Percentiles rank a stretch among this genome's conserved stretches.
phyloP scores from a whole-genome alignment of 2,113 vertebrate genomes.

The Fulmarus glacialis region DNA sequence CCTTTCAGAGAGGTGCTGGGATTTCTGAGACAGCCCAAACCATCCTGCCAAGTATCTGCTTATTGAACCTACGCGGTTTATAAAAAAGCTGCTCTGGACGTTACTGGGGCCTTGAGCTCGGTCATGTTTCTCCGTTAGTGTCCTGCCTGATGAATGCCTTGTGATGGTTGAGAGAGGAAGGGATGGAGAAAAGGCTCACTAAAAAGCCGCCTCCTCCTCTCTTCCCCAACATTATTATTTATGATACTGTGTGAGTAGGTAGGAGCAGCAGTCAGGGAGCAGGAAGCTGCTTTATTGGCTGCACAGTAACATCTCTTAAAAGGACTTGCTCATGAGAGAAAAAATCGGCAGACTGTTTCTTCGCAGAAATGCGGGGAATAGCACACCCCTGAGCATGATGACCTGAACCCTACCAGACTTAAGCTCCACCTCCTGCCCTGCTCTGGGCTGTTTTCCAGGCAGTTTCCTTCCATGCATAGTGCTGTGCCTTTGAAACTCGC shows the following conservation, averaged over 20 bases:
- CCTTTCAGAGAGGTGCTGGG: neutral
- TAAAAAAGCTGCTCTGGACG: neutral
- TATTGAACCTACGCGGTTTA: neutral
- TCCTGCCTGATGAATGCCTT: neutral
- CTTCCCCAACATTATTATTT: neutral
- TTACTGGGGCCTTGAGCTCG: neutral
- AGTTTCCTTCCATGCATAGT: neutral
- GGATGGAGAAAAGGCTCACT: neutral
- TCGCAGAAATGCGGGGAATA: fast-evolving
- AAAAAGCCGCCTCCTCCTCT: neutral
- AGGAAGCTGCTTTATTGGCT: neutral
- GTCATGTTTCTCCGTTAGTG: neutral
- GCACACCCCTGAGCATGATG: fast-evolving
- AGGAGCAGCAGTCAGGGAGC: neutral
- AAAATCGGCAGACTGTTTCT: neutral
- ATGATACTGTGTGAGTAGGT: neutral
- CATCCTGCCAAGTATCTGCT: neutral
- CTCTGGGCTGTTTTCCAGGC: neutral
- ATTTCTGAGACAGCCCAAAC: neutral
- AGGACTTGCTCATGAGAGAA: neutral
- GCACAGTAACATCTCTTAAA: neutral
- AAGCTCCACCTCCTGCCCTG: neutral
- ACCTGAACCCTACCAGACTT: neutral
- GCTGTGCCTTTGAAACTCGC: neutral
- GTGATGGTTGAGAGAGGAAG: neutral